Conservation (phyloP, 1,140 invertebrate genomes). For the Eciton burchellii region DNA sequence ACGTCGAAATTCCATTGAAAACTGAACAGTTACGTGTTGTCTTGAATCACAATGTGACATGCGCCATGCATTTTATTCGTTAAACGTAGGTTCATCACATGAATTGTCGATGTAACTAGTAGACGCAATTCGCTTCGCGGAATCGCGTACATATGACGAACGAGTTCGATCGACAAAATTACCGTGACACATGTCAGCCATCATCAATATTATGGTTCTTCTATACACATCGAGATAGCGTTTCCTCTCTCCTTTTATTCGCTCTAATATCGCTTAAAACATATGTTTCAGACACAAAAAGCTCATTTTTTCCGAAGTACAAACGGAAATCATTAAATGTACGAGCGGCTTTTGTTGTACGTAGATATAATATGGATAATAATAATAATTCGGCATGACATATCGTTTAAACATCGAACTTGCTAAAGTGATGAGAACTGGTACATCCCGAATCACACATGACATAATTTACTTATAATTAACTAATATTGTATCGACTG, state of each 20-base stretch:
- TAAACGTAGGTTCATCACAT: not conserved
- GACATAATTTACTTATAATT: too few species aligned
- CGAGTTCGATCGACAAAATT: not conserved
- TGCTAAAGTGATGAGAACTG: too few species aligned
- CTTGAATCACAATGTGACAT: too few species aligned
- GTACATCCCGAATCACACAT: too few species aligned
- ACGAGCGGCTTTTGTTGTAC: not conserved
- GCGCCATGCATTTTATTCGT: too few species aligned
- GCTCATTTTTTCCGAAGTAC: not conserved
- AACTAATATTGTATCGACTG: too few species aligned
- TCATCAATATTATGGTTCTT: not conserved
- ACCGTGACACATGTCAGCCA: not conserved
- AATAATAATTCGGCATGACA: too few species aligned
- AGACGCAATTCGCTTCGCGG: not conserved
- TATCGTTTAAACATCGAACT: too few species aligned
- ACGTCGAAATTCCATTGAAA: too few species aligned
- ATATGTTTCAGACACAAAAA: conserved; percentile 11
- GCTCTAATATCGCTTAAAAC: not conserved
- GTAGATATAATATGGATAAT: not conserved
- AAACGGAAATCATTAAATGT: not conserved
- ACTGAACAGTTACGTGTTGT: too few species aligned
- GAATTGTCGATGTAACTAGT: conserved; percentile 5
- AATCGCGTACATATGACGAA: conserved; percentile 8
- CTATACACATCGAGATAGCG: conserved; percentile 4
- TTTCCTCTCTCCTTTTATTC: too few species aligned